Evolutionary conservation across 1,140 invertebrate genomes (phyloP), one percentile per base, ranked within the genome.

Genomic region (Polypedilum vanderplanki): DNA sequence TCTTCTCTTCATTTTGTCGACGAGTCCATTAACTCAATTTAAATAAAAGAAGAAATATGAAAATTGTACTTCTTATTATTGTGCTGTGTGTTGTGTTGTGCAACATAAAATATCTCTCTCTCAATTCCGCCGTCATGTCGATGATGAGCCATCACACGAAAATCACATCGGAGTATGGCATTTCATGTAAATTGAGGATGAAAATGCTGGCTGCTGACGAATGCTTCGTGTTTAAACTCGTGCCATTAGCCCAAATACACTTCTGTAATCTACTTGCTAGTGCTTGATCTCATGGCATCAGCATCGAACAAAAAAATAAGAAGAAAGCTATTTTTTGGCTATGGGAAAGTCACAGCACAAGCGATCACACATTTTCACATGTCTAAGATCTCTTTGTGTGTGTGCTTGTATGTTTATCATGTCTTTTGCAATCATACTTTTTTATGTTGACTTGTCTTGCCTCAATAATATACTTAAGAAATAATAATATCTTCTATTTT

Each of bases 281-380:
- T 4, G 41, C 41, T 46, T 8, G 8, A 46, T 57, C 46, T 57
- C n/a, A 33, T 57, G 46, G 46, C 46, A 57, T 8, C 46, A 57
- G 46, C 46, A 57, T 12, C 9, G 46, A 0, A 15, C 3, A 57
- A 57, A 57, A 57, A 12, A 15, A 57, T 12, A 57, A 57, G 12
- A 57, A n/a, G 12, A 57, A 57, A 57, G 12, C 46, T n/a, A 15
- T n/a, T n/a, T 15, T 57, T 57, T 57, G 46, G 46, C 18, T n/a
- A 70, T 70, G 65, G 65, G 65, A 70, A 70, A 70, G 65, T 70
- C 65, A 17, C 65, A 22, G 65, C 65, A 70, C 65, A 70, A 70
- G 65, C 65, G 65, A 70, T 70, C 65, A 70, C 65, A 70, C 20
- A 70, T 22, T 20, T 70, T 70, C 18, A 57, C n/a, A n/a, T n/a